Percentiles rank a stretch among this genome's conserved stretches.
Evolutionary conservation across 2,797 vertebrate genomes (phyloP).

Genomic region (Sebastes nivosus): DNA sequence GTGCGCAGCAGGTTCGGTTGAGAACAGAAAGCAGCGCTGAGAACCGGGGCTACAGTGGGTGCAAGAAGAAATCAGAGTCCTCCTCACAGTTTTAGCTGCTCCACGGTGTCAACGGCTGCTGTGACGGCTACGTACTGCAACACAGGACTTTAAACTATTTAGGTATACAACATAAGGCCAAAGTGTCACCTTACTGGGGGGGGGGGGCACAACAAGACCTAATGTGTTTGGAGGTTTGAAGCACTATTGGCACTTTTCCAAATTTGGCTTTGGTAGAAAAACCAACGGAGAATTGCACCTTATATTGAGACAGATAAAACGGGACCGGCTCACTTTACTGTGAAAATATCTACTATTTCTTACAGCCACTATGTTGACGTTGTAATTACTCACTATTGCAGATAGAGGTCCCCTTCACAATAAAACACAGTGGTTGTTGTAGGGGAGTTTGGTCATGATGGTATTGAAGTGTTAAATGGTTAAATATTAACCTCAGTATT

Average conservation of each 20-base stretch:
- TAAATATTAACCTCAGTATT: conserved; percentile 27
- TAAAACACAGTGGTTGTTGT: background rate
- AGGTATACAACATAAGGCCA: background rate
- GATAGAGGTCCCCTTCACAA: background rate
- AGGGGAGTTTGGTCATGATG: background rate
- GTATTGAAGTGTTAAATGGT: background rate
- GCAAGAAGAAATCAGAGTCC: no score
- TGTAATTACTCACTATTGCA: background rate
- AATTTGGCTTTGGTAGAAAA: background rate
- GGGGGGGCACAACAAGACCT: background rate
- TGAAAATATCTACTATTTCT: background rate
- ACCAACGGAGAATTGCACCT: background rate
- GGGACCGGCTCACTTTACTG: background rate
- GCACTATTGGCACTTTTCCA: background rate
- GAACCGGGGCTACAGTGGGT: no score
- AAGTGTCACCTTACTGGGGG: background rate
- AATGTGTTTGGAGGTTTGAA: background rate
- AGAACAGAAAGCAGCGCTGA: no score
- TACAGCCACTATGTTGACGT: background rate
- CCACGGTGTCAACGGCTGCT: no score
- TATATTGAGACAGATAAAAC: background rate
- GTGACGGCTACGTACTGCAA: no score
- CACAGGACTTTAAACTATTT: background rate
- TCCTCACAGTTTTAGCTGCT: no score
- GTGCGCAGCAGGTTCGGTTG: no score